Evolutionary conservation across 1,140 invertebrate genomes (phyloP).

Genomic region (Lordiphosa clarofinis): DNA sequence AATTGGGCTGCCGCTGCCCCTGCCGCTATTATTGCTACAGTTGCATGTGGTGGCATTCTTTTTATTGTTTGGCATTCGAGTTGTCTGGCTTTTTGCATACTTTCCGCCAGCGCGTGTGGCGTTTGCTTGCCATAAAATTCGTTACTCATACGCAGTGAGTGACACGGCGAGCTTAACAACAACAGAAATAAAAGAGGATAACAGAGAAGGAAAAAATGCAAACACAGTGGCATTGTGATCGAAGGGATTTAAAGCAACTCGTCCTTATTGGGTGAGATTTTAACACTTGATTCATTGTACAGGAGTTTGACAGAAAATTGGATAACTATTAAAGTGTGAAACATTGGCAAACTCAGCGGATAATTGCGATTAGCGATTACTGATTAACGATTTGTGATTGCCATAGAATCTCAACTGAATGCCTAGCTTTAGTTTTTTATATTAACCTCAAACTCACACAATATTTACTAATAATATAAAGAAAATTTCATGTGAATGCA

Average conservation of each 20-base stretch:
- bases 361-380: too few species aligned
- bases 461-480: too few species aligned
- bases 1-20: conserved; percentile 17
- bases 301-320: conserved; percentile 2
- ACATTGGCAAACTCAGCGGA: too few species aligned
- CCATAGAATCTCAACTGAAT: too few species aligned
- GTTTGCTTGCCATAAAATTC: conserved; percentile 25
- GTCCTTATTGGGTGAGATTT: conserved; percentile 38
- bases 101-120: not conserved
- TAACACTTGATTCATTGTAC: conserved; percentile 21
- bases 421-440: too few species aligned
- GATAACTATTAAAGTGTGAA: too few species aligned
- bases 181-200: conserved; percentile 7
- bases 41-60: conserved; percentile 13
- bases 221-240: conserved; percentile 27
- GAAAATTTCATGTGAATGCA: too few species aligned
- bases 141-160: conserved; percentile 47
- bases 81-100: conserved; percentile 18
- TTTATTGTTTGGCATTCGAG: conserved; percentile 34
- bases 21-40: conserved; percentile 21
- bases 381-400: too few species aligned
- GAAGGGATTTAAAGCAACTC: conserved; percentile 27
- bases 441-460: too few species aligned
- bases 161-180: conserved; percentile 37
- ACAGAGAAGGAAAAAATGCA: not conserved